These are phyloP conservation scores for Falcaria lacertinaria DNA, from an alignment of 2,888 invertebrate species.

Conservation along the genomic window DNA sequence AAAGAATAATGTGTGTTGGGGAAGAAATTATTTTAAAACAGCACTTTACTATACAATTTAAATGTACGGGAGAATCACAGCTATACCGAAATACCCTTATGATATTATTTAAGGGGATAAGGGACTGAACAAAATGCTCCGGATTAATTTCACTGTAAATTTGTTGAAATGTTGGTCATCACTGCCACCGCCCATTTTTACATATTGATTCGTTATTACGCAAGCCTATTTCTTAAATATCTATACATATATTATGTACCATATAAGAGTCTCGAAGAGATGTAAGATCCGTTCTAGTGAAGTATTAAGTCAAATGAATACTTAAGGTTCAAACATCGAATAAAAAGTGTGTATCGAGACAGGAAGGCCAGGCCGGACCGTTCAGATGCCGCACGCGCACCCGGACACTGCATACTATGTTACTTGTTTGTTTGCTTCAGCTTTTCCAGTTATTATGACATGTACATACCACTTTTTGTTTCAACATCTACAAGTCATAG, in stretches of 20 bases:
- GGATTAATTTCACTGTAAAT: too few relatives aligned
- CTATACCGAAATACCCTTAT: too few relatives aligned
- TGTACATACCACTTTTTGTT: conserved; percentile 40
- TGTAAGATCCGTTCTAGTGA: conserved; percentile 25
- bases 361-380: conserved; percentile 57
- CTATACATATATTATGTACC: too few relatives aligned
- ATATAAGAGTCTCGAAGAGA: background rate
- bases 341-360: conserved; percentile 59
- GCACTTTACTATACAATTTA: too few relatives aligned
- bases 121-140: too few relatives aligned
- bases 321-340: conserved; percentile 42
- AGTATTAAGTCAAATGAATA: conserved; percentile 34
- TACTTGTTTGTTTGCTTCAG: conserved; percentile 48
- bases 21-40: background rate
- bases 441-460: conserved; percentile 57
- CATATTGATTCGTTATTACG: too few relatives aligned
- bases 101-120: too few relatives aligned
- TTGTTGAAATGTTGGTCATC: too few relatives aligned
- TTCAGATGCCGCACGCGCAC: conserved; percentile 54
- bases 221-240: too few relatives aligned
- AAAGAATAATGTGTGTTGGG: conserved; percentile 58
- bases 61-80: too few relatives aligned
- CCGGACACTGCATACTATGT: conserved; percentile 60
- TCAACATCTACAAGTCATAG: conserved; percentile 16
- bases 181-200: too few relatives aligned